Conservation (phyloP, 2,888 invertebrate species). For the Pimpla rufipes region DNA sequence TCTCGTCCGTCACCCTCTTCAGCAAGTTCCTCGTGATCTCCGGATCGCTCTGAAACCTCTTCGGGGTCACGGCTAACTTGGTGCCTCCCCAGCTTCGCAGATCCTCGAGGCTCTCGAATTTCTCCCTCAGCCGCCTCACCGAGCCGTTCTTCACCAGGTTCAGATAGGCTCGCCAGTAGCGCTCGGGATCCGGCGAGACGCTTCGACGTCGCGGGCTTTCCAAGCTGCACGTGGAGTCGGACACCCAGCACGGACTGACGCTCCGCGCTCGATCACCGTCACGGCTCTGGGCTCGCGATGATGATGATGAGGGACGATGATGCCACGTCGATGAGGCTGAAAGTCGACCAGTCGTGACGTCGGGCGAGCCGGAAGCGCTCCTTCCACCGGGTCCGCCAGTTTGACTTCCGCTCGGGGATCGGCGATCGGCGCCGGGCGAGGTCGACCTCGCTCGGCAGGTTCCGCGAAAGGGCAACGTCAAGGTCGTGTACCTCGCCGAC, state of each 20-base stretch:
- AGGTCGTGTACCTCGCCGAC: constrained; percentile 86
- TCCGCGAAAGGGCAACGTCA: constrained; percentile 82
- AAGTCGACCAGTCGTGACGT: constrained; percentile 81
- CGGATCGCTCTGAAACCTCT: constrained; percentile 92
- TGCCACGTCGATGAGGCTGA: too few relatives aligned
- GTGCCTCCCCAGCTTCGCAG: constrained; percentile 77
- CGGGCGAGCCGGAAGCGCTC: constrained; percentile 80
- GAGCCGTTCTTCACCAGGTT: constrained; percentile 92
- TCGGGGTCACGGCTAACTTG: constrained; percentile 81
- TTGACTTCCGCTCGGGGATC: constrained; percentile 72
- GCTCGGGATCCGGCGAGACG: constrained; percentile 91
- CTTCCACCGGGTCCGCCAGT: constrained; percentile 73
- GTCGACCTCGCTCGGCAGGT: constrained; percentile 82
- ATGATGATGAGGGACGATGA: too few relatives aligned
- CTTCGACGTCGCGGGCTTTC: constrained; percentile 91
- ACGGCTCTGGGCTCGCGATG: constrained; percentile 75
- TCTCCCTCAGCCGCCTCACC: constrained; percentile 91
- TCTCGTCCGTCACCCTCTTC: constrained; percentile 86
- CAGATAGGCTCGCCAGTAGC: constrained; percentile 90
- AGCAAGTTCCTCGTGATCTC: constrained; percentile 89
- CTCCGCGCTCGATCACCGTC: constrained; percentile 81
- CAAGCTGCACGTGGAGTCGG: constrained; percentile 87
- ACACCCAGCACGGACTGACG: constrained; percentile 83
- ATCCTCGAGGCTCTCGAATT: constrained; percentile 91
- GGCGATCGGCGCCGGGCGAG: constrained; percentile 84